These are phyloP conservation scores for Heliocidaris erythrogramma DNA, from an alignment of 35 echinoderm and acorn worm species.

Conservation along the genomic window DNA sequence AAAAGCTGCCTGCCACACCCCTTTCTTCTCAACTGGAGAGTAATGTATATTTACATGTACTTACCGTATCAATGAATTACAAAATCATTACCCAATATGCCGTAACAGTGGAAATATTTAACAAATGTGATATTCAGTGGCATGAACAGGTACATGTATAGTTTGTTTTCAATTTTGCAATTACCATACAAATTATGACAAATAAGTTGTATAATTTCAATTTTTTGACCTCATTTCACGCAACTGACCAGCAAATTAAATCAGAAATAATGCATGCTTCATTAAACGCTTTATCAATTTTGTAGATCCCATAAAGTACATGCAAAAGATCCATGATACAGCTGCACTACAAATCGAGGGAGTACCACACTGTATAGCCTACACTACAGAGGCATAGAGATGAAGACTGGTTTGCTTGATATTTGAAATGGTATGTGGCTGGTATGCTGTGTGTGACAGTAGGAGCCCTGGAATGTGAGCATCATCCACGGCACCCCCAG, in stretches of 20 bases:
- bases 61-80: neutral
- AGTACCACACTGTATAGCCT: neutral
- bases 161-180: neutral
- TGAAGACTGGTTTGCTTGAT: neutral
- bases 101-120: no score
- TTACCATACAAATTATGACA: neutral
- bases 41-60: neutral
- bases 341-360: neutral
- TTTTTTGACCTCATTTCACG: neutral
- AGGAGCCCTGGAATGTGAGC: slow-evolving; percentile 29
- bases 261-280: neutral
- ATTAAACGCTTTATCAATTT: neutral
- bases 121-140: no score
- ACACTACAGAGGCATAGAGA: neutral
- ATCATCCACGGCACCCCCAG: slow-evolving; percentile 23
- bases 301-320: neutral
- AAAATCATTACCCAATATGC: neutral
- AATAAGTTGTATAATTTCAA: neutral
- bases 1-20: no score
- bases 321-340: neutral
- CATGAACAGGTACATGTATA: no score
- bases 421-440: slow-evolving; percentile 18
- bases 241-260: neutral
- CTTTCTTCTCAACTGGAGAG: no score
- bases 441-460: slow-evolving; percentile 33